phyloP scores from a whole-genome alignment of 1,140 invertebrate genomes.

The Hermetia illucens region DNA sequence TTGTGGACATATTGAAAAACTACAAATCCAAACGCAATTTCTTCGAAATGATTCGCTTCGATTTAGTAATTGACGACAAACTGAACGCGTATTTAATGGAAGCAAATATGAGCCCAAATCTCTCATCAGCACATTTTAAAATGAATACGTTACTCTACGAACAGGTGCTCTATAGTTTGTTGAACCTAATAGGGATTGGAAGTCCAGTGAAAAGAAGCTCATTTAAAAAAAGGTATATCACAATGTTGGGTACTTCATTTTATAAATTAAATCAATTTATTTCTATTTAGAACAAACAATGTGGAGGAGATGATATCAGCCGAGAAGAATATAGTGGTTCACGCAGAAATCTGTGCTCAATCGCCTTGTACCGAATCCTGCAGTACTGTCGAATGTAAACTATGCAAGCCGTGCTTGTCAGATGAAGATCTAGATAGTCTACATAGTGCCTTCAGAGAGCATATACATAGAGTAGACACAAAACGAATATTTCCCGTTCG shows the following conservation, averaged over 20 bases:
- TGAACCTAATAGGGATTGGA: slow-evolving; percentile 64
- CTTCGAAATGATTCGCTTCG: slow-evolving; percentile 89
- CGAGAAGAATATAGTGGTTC: slow-evolving; percentile 66
- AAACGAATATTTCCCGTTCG: slow-evolving; percentile 64
- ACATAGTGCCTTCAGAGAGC: slow-evolving; percentile 58
- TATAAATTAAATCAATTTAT: slow-evolving; percentile 4
- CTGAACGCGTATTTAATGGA: slow-evolving; percentile 84
- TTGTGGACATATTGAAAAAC: slow-evolving; percentile 38
- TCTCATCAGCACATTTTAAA: slow-evolving; percentile 84
- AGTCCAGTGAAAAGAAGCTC: slow-evolving; percentile 8
- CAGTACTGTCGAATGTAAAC: slow-evolving; percentile 47
- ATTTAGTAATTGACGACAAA: slow-evolving; percentile 82
- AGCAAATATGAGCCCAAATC: slow-evolving; percentile 96
- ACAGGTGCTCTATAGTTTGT: slow-evolving; percentile 78
- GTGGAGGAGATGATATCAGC: slow-evolving; percentile 55
- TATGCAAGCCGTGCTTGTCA: slow-evolving; percentile 68
- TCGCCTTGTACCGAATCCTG: slow-evolving; percentile 47
- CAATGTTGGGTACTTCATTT: neutral
- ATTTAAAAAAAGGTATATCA: slow-evolving; percentile 4
- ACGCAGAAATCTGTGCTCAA: slow-evolving; percentile 50
- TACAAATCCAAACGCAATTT: slow-evolving; percentile 56
- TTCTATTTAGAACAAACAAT: slow-evolving; percentile 27
- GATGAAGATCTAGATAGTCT: slow-evolving; percentile 38
- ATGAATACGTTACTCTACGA: slow-evolving; percentile 82
- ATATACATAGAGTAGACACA: slow-evolving; percentile 61